These are phyloP conservation scores for Clunio marinus DNA, from an alignment of 2,888 invertebrate species.

Conservation along the genomic window DNA sequence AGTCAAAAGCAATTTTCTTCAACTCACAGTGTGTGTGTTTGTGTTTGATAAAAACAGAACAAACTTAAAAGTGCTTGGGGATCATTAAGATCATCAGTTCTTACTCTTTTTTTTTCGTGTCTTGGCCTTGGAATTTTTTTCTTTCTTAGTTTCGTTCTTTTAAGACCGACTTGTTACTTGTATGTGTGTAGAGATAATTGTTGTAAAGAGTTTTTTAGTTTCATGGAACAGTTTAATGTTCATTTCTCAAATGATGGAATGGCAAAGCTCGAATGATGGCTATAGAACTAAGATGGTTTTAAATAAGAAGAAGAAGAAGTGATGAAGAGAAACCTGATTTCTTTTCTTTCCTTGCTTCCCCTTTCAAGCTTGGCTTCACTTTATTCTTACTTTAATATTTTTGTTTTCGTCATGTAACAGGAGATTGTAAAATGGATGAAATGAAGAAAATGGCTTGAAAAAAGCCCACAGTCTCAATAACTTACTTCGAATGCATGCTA, in stretches of 20 bases:
- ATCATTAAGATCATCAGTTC: conserved; percentile 33
- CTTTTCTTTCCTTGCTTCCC: conserved; percentile 26
- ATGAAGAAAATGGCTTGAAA: not conserved
- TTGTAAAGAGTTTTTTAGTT: conserved; percentile 27
- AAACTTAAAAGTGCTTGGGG: conserved; percentile 16
- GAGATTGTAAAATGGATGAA: conserved; percentile 14
- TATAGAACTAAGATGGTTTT: not conserved
- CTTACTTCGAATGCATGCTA: not conserved
- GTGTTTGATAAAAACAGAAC: not conserved
- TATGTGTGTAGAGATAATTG: conserved; percentile 31
- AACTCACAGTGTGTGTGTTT: not conserved
- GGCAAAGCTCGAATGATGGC: conserved; percentile 15
- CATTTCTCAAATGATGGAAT: conserved; percentile 2
- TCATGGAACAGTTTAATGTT: conserved; percentile 28
- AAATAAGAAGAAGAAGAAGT: not conserved
- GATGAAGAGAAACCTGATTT: conserved; percentile 32
- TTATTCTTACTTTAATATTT: conserved; percentile 9
- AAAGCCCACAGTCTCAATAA: not conserved
- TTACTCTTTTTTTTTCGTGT: conserved; percentile 9
- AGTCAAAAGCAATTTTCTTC: conserved; percentile 18
- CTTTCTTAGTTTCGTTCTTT: no score
- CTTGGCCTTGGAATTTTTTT: conserved; percentile 35
- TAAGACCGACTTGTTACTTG: not conserved
- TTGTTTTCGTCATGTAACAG: conserved; percentile 17
- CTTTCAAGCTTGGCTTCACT: conserved; percentile 32